phyloP scores from a whole-genome alignment of 2,113 vertebrate species.

The Thymallus thymallus region DNA sequence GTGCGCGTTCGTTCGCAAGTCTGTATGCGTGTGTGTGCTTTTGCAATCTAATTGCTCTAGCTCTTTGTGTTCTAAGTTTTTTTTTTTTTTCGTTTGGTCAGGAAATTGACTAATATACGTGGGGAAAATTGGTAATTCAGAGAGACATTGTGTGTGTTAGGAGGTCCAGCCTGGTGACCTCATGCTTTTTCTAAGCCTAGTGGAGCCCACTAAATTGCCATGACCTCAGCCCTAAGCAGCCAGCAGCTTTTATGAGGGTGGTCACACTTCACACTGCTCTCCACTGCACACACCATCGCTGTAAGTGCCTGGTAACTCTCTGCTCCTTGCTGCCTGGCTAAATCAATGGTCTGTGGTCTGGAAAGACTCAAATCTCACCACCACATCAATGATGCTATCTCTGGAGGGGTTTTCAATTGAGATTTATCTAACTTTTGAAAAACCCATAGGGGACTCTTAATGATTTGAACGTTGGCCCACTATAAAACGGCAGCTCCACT shows the following conservation, averaged over 20 bases:
- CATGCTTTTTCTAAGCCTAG: constrained; percentile 44
- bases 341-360: constrained; percentile 2
- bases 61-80: constrained; percentile 29
- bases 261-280: not conserved
- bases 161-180: constrained; percentile 45
- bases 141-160: constrained; percentile 12
- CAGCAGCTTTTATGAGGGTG: constrained; percentile 40
- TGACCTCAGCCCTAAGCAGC: constrained; percentile 17
- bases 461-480: not conserved
- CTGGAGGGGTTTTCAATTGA: not conserved
- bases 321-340: not conserved
- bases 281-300: not conserved
- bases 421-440: too few species aligned
- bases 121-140: constrained; percentile 43
- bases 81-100: constrained; percentile 51
- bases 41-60: constrained; percentile 16
- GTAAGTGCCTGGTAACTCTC: not conserved
- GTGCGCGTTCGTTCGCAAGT: not conserved
- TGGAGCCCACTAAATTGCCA: constrained; percentile 37
- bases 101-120: constrained; percentile 42
- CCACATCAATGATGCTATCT: not conserved
- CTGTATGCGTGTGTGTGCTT: not conserved
- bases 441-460: not conserved
- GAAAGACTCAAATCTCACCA: not conserved
- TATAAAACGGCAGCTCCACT: not conserved